Evolutionary conservation across 2,888 invertebrate species (phyloP), one percentile per base, ranked within the genome.

Genomic region (Mystacides longicornis): DNA sequence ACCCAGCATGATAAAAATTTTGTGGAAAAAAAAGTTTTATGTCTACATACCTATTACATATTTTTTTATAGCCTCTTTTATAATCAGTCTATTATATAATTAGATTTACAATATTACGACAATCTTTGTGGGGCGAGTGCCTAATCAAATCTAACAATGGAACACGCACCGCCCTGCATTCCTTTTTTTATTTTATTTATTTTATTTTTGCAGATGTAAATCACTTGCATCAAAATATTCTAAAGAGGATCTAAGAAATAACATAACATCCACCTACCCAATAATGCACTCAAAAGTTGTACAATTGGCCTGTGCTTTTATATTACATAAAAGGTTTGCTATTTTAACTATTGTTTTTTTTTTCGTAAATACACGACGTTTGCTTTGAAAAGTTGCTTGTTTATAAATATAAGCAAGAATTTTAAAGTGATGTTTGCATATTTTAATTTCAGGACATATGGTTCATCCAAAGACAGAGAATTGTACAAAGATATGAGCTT

Each of bases 201-300:
- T 27, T 27, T 27, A 3, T 51, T 33, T 18, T 51, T 51, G 19
- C 23, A 54, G 54, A 22, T 54, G 54, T 42, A 48, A 43, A 23
- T 18, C 42, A n/a, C 23, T 54, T n/a, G 1, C 3, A n/a, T 22
- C 31, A 46, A 23, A 52, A n/a, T 58, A 65, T 5, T 21, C 51
- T 9, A 23, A 59, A 48, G 57, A 63, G 20, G 61, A 61, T 47
- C 59, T 69, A 20, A 64, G 65, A 57, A 69, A 66, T 56, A 78
- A 80, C 61, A 74, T 78, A 37, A 71, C 71, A 1, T 83, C 85
- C 0, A 81, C 78, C 1, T 86, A 87, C 66, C 86, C 87, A 0
- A 60, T 87, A 2, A 73, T 87, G 58, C 87, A 87, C 62, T 86
- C 86, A 65, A 75, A 82, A 49, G 81, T 81, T 9, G 60, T 87